Percentiles rank a stretch among this genome's conserved stretches.
Conservation (phyloP, 2,888 invertebrate species). For the Amiota mariae region DNA sequence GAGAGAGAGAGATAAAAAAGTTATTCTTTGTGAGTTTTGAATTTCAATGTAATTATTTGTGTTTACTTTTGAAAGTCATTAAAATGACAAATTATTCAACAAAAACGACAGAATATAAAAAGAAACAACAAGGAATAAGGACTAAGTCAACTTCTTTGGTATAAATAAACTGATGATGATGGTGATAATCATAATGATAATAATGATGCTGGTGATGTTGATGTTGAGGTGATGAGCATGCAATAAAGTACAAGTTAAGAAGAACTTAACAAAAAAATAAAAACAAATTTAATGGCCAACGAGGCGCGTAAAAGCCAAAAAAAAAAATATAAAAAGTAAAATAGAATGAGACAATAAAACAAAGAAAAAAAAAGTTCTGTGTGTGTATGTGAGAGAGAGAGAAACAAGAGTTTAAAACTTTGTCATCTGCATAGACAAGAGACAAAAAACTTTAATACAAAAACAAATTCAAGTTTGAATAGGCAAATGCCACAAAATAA, state of each 20-base stretch:
- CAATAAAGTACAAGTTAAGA: slow-evolving; percentile 65
- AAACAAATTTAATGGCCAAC: slow-evolving; percentile 36
- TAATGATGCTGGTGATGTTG: slow-evolving; percentile 47
- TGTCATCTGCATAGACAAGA: background rate
- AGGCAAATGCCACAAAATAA: too few species aligned
- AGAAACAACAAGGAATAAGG: background rate
- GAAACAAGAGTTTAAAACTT: slow-evolving; percentile 24
- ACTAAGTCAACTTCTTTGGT: background rate
- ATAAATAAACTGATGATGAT: slow-evolving; percentile 25
- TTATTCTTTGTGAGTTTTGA: slow-evolving; percentile 7
- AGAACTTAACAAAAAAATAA: slow-evolving; percentile 65
- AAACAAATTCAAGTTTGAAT: too few species aligned
- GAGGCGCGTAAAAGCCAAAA: slow-evolving; percentile 1
- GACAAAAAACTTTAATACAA: slow-evolving; percentile 6
- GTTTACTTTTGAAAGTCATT: slow-evolving; percentile 60
- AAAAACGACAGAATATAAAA: background rate
- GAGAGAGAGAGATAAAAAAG: background rate
- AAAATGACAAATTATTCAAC: slow-evolving; percentile 63
- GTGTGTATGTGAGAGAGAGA: too few species aligned
- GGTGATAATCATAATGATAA: slow-evolving; percentile 34
- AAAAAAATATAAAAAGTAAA: background rate
- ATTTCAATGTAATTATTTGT: slow-evolving; percentile 46
- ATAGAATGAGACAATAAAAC: too few species aligned
- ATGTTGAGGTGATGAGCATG: slow-evolving; percentile 37
- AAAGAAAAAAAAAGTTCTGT: too few species aligned